Evolutionary conservation across 2,888 invertebrate genomes (phyloP), one percentile per base, ranked within the genome.

Genomic region (Lycophotia porphyrea): DNA sequence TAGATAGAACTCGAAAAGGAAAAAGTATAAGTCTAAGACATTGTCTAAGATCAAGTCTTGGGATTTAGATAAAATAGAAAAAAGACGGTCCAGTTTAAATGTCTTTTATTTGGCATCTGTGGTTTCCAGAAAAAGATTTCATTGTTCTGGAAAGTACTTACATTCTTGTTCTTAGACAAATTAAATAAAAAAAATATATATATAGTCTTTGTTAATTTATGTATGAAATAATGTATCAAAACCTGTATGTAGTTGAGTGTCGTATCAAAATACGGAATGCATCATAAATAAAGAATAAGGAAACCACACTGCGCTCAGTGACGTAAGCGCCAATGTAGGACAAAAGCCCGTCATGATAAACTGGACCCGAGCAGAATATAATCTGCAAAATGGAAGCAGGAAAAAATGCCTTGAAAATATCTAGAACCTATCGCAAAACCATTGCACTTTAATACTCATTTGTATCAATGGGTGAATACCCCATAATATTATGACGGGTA

Each of bases 291-390:
- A 77, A 70, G 15, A 78, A 36, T 49, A 79, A 67, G 73, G 61
- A 84, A 82, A 83, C 60, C 36, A 61, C 39, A 61, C n/a, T 52
- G 39, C 44, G 49, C 18, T 44, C 13, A 42, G 42, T 76, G 80
- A 82, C 73, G 84, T 66, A 66, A 42, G 69, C n/a, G 47, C 27
- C 21, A 72, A 65, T 73, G 27, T 72, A 21, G 67, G 36, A 58
- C 84, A 78, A 78, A 80, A 66, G 61, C 69, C 69, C 31, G 65
- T 49, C 78, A 39, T 34, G 31, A 67, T 78, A 65, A 71, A 78
- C 60, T 58, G 71, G 58, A 67, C 58, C 31, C 68, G 42, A 58
- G 63, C 31, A 18, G 34, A 34, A 63, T 34, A 34, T 66, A 52
- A 71, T 78, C 31, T 27, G 27, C n/a, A 60, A 27, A 66, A 68